Base-by-base conservation (phyloP, 2,888 invertebrate species). In the Drosophila macrothrix region DNA sequence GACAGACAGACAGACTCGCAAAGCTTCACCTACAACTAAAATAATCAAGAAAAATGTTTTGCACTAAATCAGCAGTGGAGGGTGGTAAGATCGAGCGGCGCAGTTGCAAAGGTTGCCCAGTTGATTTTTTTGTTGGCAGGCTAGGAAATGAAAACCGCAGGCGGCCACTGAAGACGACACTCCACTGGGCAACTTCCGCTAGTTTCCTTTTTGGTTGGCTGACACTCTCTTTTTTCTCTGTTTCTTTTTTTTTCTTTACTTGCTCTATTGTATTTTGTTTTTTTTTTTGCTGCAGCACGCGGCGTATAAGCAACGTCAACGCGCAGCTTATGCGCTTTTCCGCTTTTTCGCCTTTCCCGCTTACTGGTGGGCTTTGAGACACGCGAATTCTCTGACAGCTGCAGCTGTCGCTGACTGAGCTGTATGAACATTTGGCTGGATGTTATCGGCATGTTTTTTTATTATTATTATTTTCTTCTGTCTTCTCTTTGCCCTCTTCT, bases 31-130 rank as follows among this genome's bases (percentile, higher is more conserved):
- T 54, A 69, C 76, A 80, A 75, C 77, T 74, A 83, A 88, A 90
- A 87, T 87, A 90, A 87, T 87, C 88, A 90, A 83, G 87, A 87
- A 87, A 89, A 87, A 87, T 90, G 90, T 83, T 88, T 80, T 77
- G 66, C 85, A 85, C 90, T 87, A 87, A 87, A 87, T 87, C 87
- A 87, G 82, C 78, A 71, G 16, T 29, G 56, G 39, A 22, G 60
- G 41, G 37, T 22, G 14, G 50, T 25, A 49, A 35, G 33, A 41
- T 22, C 28, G 37, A 46, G 67, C 31, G 50, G 58, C 16, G 46
- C 9, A 46, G 29, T 7, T 41, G 67, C 62, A 82, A 79, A 82
- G 85, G 83, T 83, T 87, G 80, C 54, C 65, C 67, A 67, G 43
- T 60, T 55, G 65, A 66, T 12, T 37, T 37, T 7, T 37, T 28